Percentiles rank a stretch among this genome's conserved stretches.
Evolutionary conservation across 2,113 vertebrate genomes (phyloP).

Genomic region (Centropus unirufus): DNA sequence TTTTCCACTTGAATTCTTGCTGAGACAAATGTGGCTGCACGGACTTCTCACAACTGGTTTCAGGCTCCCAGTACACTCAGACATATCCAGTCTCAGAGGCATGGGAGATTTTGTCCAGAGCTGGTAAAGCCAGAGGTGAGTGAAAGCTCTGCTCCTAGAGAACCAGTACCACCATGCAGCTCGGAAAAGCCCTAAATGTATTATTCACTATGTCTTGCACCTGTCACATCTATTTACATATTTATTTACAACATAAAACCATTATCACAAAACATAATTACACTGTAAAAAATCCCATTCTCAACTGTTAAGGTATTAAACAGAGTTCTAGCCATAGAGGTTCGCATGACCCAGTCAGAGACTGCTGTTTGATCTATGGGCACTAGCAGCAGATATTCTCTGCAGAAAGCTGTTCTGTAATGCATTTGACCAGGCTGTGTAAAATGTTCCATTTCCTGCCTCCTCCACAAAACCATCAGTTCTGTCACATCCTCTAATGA

Average conservation of each 20-base stretch:
- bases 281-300: not conserved
- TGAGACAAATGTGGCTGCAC: not conserved
- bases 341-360: not conserved
- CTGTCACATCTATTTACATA: not conserved
- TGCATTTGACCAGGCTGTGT: not conserved
- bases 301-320: not conserved
- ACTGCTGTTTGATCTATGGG: not conserved
- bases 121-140: not conserved
- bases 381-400: not conserved
- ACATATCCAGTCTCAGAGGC: not conserved
- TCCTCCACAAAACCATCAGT: not conserved
- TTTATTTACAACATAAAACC: not conserved
- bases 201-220: not conserved
- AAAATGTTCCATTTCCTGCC: slow-evolving; percentile 23
- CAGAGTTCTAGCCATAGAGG: not conserved
- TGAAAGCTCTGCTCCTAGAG: not conserved
- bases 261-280: not conserved
- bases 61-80: not conserved
- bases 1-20: not conserved
- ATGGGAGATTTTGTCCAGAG: not conserved
- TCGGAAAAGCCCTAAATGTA: not conserved
- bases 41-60: not conserved
- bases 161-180: not conserved
- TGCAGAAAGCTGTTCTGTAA: not conserved
- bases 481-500: slow-evolving; percentile 4